A percentile compares a stretch with the other conserved stretches of the same genome.
These are phyloP conservation scores for Psittacara wagleri DNA, from an alignment of 2,113 vertebrate species.

Conservation along the genomic window DNA sequence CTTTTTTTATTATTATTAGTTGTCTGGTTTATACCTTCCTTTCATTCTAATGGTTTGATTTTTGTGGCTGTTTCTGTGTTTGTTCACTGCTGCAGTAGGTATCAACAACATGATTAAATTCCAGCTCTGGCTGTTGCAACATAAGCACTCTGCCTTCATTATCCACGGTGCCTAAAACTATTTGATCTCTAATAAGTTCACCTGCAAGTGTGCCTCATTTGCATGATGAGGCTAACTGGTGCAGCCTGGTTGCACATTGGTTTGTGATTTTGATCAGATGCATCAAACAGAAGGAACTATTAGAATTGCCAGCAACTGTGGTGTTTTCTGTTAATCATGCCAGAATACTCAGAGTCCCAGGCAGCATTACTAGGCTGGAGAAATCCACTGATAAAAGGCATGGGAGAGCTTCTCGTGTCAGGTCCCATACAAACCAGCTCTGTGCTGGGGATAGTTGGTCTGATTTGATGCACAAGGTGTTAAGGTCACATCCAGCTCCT, in stretches of 20 bases:
- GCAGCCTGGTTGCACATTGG: constrained; percentile 59
- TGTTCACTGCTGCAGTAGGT: constrained; percentile 22
- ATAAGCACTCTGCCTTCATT: constrained; percentile 57
- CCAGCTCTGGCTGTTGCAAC: constrained; percentile 51
- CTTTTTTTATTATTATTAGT: background rate
- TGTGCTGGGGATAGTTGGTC: background rate
- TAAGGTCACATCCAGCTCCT: background rate
- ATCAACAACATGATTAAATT: constrained; percentile 67
- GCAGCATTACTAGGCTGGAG: background rate
- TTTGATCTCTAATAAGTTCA: constrained; percentile 67
- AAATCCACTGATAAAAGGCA: background rate
- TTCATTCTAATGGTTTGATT: constrained; percentile 42
- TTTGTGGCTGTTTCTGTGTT: constrained; percentile 61
- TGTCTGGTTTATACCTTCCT: constrained; percentile 13
- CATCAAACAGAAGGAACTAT: constrained; percentile 44
- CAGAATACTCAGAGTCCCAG: background rate
- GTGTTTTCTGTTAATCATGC: constrained; percentile 30
- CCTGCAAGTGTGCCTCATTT: constrained; percentile 60
- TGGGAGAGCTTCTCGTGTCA: background rate
- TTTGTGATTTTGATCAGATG: constrained; percentile 50
- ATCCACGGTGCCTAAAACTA: constrained; percentile 53
- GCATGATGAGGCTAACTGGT: constrained; percentile 67
- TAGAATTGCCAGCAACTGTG: constrained; percentile 33
- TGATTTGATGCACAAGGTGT: background rate
- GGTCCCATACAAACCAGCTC: background rate